A percentile compares a stretch with the other conserved stretches of the same genome.
Conservation (phyloP, 2,113 vertebrate species). For the Macaca mulatta region DNA sequence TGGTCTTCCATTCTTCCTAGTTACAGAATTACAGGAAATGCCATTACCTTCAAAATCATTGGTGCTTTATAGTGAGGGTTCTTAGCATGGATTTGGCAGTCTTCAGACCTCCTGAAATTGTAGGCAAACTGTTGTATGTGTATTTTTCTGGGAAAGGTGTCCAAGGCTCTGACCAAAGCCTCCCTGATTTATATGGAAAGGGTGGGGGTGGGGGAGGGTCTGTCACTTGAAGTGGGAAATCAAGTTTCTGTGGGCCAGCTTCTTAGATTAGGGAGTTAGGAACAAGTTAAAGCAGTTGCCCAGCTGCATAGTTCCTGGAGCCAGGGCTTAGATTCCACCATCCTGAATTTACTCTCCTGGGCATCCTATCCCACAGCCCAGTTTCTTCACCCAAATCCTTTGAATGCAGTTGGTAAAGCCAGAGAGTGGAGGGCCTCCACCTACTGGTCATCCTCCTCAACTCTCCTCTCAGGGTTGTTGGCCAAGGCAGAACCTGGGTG, state of each 20-base stretch:
- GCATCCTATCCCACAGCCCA: background rate
- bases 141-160: background rate
- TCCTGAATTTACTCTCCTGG: background rate
- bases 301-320: background rate
- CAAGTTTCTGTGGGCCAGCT: background rate
- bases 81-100: background rate
- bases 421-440: background rate
- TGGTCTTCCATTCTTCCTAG: background rate
- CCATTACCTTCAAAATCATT: background rate
- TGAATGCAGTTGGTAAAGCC: background rate
- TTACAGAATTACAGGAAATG: background rate
- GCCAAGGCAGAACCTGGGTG: background rate
- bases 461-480: background rate
- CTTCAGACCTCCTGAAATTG: background rate
- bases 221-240: background rate
- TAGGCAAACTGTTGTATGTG: background rate
- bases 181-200: background rate
- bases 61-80: background rate
- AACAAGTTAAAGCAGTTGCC: background rate
- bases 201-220: no score
- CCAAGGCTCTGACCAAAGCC: conserved; percentile 7
- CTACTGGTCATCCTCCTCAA: no score
- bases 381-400: background rate
- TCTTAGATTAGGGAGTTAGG: background rate
- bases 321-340: background rate